Evolutionary conservation across 2,113 vertebrate genomes (phyloP), one percentile per base, ranked within the genome.

Genomic region (Lates calcarifer): DNA sequence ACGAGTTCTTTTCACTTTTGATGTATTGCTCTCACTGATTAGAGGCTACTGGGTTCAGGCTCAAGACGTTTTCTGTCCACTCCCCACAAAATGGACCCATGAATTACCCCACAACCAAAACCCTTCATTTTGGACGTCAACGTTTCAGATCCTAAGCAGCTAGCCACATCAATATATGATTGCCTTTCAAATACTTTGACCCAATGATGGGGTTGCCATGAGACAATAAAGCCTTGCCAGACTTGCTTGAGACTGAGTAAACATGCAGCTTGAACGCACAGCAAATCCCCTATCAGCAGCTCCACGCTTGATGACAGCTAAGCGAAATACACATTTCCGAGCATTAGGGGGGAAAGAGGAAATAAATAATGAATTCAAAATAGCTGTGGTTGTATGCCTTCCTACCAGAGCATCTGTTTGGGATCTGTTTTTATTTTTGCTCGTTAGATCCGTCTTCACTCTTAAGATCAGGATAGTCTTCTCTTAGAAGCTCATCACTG

Each of bases 361-460:
- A 56, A 68, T 12, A 75, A 77, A 82, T 55, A 60, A 85, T 74
- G 57, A 77, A 80, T 62, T 73, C 13, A 81, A 82, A 86, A 84
- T 69, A 80, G 58, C 47, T 84, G 79, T 74, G 82, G 90, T 87
- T 87, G 69, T 82, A 57, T 81, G 81, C 61, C 47, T 72, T 80
- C 55, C 45, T 73, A 74, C 45, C 68, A 81, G 56, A 91, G 80
- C 92, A 95, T 94, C 90, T 94, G 92, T 85, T 90, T 71, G 61
- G 82, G 89, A 91, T 95, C 90, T 91, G 86, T 85, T 91, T 91
- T 92, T 92, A 84, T 91, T 89, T 93, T 79, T 84, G 60, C 83
- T 92, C 88, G 92, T 91, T 89, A 91, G 49, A 82, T 71, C 89
- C 83, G 87, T 87, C 60, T 60, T 81, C 80, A 85, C 78, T 63